Percentiles rank a stretch among this genome's conserved stretches.
Evolutionary conservation across 2,113 vertebrate genomes (phyloP).

Genomic region (Corythaeola cristata): DNA sequence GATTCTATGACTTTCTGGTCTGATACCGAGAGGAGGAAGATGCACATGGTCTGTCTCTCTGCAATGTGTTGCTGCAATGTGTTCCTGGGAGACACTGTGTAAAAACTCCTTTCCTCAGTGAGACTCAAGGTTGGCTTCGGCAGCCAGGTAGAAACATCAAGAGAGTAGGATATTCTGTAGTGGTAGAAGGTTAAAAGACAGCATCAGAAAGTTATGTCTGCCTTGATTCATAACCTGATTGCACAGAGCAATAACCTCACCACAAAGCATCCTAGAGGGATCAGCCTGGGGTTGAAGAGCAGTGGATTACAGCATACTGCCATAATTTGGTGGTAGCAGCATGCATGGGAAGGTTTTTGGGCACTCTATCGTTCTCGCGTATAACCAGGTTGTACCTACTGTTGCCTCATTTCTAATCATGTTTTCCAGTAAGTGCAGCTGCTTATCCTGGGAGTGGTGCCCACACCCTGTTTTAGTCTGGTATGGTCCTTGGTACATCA

Average conservation of each 20-base stretch:
- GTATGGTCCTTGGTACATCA: neutral
- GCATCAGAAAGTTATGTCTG: neutral
- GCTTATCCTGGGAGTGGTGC: neutral
- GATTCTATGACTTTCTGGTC: neutral
- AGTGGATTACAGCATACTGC: neutral
- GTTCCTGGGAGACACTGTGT: neutral
- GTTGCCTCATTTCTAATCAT: neutral
- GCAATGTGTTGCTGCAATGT: neutral
- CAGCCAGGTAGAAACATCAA: neutral
- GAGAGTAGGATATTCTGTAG: neutral
- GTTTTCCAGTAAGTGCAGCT: neutral
- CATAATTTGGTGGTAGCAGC: rapidly evolving
- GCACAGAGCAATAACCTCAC: neutral
- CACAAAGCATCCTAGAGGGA: neutral
- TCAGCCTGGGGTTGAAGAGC: neutral
- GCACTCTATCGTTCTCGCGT: rapidly evolving
- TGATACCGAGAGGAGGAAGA: neutral
- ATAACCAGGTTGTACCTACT: neutral
- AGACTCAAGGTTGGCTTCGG: neutral
- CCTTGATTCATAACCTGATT: neutral
- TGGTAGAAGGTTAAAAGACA: neutral
- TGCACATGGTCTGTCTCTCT: neutral
- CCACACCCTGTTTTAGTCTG: neutral
- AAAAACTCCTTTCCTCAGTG: neutral
- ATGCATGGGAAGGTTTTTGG: neutral